Base-by-base conservation (phyloP, 2,797 vertebrate genomes). In the Limnodromus scolopaceus region DNA sequence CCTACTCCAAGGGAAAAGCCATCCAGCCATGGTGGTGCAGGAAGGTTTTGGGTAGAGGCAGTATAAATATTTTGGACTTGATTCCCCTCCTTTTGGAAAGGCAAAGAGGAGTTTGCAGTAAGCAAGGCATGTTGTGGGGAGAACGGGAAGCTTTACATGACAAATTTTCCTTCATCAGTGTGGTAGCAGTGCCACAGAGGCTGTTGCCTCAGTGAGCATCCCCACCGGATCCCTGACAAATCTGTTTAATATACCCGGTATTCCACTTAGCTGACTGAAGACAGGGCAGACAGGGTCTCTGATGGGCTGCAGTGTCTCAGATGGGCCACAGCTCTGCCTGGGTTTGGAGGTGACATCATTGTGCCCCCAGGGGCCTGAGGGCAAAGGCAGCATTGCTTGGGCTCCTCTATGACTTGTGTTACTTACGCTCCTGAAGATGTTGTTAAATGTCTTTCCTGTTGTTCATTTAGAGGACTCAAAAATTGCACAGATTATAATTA, bases 81-180 rank as follows among this genome's bases (percentile, higher is more conserved):
- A 65, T 64, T 61, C 8, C 18, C 11, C 27, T 78, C 30, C 9
- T 61, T 84, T 93, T 51, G n/a, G 39, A 87, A 75, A 81, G 28
- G 28, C 81, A 78, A 53, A 61, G 36, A 77, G 17, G 27, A 87
- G 25, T 57, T 75, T 76, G 39, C 30, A 57, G 46, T 41, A 63
- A 83, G n/a, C 0, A 0, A 84, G 16, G 24, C 13, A 45, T 53
- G 22, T 39, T 69, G 13, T 5, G 0, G 24, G n/a, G 16, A 65
- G 36, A 80, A 69, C 0, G 0, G 53, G 58, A 87, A 88, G 48
- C 2, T 86, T 79, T 63, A 81, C 24, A 22, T 34, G 63, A 66
- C 43, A 82, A 77, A 45, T 58, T 84, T 70, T 84, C 61, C 34
- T 63, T 92, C 36, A 16, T 55, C 55, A 30, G 19, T 61, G 71